Evolutionary conservation across 2,888 invertebrate genomes (phyloP), one percentile per base, ranked within the genome.

Genomic region (Willowsia nigromaculata): DNA sequence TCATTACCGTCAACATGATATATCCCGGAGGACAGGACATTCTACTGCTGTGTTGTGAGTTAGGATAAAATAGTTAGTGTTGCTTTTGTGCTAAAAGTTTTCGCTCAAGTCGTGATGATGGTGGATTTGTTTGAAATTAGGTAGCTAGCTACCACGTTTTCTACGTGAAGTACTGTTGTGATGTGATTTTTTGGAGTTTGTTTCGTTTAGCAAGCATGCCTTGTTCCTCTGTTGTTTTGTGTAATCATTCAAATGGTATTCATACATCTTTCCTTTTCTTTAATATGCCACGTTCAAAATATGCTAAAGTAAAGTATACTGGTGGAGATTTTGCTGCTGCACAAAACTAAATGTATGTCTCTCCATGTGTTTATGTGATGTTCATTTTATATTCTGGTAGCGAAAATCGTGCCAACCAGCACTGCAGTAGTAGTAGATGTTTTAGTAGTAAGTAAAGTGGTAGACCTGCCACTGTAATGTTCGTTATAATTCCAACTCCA

Each of bases 11-110:
- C 47, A 62, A 62, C 78, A 74, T 74, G 40, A 37, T 53, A 47
- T 78, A 47, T 85, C 85, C 78, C 85, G 22, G 59, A 85, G 85
- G 85, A 85, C 50, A 50, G 47, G 25, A 74, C 71, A 47, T 74
- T 74, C n/a, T n/a, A n/a, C n/a, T n/a, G n/a, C n/a, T n/a, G n/a
- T n/a, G n/a, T 74, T 47, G 47, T 47, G 71, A 43, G 71, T 71
- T 71, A 47, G 74, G 43, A 40, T 40, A 50, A 74, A 47, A 74
- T 74, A 27, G 27, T 74, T 27, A 5, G 15, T 15, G 27, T 27
- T 47, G 47, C 27, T 30, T 27, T 25, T 47, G 74, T 43, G 43
- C 47, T 47, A 27, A 74, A 47, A 74, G 15, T 27, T 47, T 40
- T 22, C 18, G n/a, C 25, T 27, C 3, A 47, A 47, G 7, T 74